Conservation (phyloP, 2,888 invertebrate species). For the Megalurothrips usitatus region DNA sequence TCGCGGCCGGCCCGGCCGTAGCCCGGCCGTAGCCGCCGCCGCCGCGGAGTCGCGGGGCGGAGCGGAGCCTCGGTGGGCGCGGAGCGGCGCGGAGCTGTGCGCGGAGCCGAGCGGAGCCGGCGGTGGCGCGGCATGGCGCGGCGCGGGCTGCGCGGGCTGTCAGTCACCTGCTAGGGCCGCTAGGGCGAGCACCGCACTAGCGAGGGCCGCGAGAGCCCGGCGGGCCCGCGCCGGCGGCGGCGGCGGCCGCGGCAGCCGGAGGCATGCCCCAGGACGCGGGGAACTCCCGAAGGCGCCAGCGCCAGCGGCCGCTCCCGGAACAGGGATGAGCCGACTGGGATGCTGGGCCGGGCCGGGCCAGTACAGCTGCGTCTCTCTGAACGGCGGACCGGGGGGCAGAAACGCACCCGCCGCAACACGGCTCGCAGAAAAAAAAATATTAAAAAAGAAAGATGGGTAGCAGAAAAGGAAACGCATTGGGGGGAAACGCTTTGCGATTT, state of each 20-base stretch:
- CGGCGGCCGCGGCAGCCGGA: neutral
- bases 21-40: neutral
- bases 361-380: too few species aligned
- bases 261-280: neutral
- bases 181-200: neutral
- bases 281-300: too few species aligned
- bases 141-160: conserved; percentile 1
- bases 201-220: neutral
- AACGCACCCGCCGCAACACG: neutral
- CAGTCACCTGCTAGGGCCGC: conserved; percentile 7
- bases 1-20: neutral
- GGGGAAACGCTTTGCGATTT: too few species aligned
- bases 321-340: neutral
- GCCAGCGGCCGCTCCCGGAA: neutral
- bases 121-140: neutral
- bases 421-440: neutral
- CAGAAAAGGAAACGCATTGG: too few species aligned
- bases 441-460: too few species aligned
- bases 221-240: neutral
- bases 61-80: neutral
- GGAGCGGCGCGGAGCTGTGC: neutral
- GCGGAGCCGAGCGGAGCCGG: neutral
- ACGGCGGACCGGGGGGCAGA: neutral
- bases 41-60: neutral
- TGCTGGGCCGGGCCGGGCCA: neutral